Evolutionary conservation across 2,113 vertebrate genomes (phyloP), one percentile per base, ranked within the genome.

Genomic region (Perognathus longimembris): DNA sequence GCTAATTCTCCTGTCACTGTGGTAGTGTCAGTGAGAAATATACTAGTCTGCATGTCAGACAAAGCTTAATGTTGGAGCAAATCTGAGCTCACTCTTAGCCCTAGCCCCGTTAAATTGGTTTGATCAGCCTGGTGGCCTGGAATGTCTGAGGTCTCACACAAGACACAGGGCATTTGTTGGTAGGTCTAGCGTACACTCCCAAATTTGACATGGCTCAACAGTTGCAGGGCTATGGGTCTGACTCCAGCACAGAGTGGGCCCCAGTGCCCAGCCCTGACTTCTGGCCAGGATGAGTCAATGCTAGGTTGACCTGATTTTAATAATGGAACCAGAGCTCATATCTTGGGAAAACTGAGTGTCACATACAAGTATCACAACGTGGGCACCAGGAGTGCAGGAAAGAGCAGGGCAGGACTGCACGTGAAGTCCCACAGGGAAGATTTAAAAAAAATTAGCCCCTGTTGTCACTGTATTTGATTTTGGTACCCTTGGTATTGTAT

Each of bases 41-140:
- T 85, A 85, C 85, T 91, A 75, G 70, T 97, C 95, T 97, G 93
- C 95, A 94, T 61, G 89, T 85, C 95, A 97, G 97, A 97, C 90
- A 64, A 67, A 97, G 96, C 86, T 97, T 92, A 94, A 96, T 80
- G 91, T 95, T 94, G 85, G 45, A 97, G 95, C 96, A 97, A 97
- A 98, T 97, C 97, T 97, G 97, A 97, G 97, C 96, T 97, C 94
- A 74, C 88, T 93, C 93, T 97, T 89, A 88, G 90, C 94, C 95
- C 94, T 96, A 98, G 97, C 97, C 94, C 97, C 78, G 71, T 98
- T 98, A 98, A 98, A 98, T 98, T 97, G 97, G 97, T 98, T 98
- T 97, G 97, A 98, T 98, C 97, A 97, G 97, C 97, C 95, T 97
- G 97, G 96, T 98, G 98, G 97, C 57, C 94, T 97, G 98, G 97